A percentile compares a stretch with the other conserved stretches of the same genome.
These are phyloP conservation scores for Chalcis sispes DNA, from an alignment of 2,888 invertebrate species.

Conservation along the genomic window DNA sequence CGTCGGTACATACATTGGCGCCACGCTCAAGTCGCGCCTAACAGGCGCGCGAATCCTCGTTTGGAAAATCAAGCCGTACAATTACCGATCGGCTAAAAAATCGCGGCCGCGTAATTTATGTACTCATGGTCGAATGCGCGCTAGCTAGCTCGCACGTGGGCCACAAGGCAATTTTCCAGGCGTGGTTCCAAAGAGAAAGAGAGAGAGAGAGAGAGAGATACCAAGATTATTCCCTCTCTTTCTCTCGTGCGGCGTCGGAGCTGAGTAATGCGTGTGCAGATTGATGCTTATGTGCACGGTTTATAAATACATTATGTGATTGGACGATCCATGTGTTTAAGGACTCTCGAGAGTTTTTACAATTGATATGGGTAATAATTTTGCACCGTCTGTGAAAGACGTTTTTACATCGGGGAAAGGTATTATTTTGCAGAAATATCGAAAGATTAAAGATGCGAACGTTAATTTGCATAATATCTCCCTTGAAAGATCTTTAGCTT, in stretches of 20 bases:
- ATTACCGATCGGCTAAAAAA: slow-evolving; percentile 34
- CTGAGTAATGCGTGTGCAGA: too few relatives aligned
- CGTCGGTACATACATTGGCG: slow-evolving; percentile 19
- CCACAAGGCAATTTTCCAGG: slow-evolving; percentile 46
- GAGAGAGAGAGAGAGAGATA: background rate
- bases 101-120: slow-evolving; percentile 31
- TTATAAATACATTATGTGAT: slow-evolving; percentile 27
- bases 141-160: slow-evolving; percentile 19
- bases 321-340: slow-evolving; percentile 7
- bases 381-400: too few relatives aligned
- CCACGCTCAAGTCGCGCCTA: slow-evolving; percentile 33
- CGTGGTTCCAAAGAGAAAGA: slow-evolving; percentile 1
- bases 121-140: background rate
- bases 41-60: slow-evolving; percentile 10
- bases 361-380: background rate
- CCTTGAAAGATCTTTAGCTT: too few relatives aligned
- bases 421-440: too few relatives aligned
- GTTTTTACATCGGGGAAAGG: too few relatives aligned
- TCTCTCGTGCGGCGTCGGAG: too few relatives aligned
- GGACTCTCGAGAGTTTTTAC: background rate
- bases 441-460: too few relatives aligned
- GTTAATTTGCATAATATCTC: too few relatives aligned
- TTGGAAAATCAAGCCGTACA: slow-evolving; percentile 50
- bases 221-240: too few relatives aligned
- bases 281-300: background rate